A percentile compares a stretch with the other conserved stretches of the same genome.
Conservation (phyloP, 2,113 vertebrate species). For the Galeopterus variegatus region DNA sequence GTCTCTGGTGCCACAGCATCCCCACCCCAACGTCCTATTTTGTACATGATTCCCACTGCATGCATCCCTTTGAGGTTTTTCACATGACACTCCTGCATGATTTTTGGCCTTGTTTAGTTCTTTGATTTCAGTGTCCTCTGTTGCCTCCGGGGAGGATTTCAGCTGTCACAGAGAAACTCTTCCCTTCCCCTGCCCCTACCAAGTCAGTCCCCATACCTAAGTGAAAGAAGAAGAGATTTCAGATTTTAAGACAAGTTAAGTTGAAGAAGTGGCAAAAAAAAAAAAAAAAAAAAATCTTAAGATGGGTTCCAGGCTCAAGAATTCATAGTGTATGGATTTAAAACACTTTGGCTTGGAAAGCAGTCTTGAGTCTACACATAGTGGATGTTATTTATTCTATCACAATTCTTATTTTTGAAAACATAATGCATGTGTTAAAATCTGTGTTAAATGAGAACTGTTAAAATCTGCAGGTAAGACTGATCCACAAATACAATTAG, state of each 20-base stretch:
- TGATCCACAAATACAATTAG: not conserved
- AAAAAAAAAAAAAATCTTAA: conserved; percentile 1
- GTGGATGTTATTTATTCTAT: not conserved
- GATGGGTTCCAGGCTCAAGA: too few relatives aligned
- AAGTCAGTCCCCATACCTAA: not conserved
- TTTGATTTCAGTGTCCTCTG: not conserved
- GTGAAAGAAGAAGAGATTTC: not conserved
- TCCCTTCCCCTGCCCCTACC: too few relatives aligned
- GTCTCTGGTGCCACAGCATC: not conserved
- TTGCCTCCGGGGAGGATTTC: not conserved
- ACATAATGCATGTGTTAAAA: not conserved
- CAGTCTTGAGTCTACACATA: too few relatives aligned
- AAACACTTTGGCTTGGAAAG: too few relatives aligned
- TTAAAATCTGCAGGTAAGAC: not conserved
- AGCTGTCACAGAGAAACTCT: not conserved
- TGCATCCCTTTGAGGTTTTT: not conserved
- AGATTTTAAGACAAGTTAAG: not conserved
- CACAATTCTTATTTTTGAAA: conserved; percentile 1
- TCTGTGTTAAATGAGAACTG: not conserved
- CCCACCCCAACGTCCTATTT: not conserved
- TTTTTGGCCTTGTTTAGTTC: not conserved
- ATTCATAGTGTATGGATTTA: too few relatives aligned
- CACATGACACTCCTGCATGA: not conserved
- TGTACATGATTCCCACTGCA: not conserved
- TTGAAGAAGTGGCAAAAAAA: not conserved